Conservation (phyloP, 2,113 vertebrate genomes). For the Beaufortia kweichowensis region DNA sequence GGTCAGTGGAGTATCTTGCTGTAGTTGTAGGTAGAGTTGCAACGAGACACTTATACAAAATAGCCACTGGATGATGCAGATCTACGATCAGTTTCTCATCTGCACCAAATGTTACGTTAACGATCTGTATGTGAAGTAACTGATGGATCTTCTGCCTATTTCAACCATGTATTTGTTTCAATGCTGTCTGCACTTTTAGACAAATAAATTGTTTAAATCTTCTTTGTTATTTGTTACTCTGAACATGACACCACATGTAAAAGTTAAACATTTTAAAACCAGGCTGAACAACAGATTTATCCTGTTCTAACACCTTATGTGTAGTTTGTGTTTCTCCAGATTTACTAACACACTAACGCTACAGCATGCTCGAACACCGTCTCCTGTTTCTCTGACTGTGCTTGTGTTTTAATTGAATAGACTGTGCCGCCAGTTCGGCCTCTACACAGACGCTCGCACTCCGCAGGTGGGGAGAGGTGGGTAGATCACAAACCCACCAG, state of each 20-base stretch:
- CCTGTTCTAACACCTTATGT: too few species aligned
- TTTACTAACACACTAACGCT: constrained; percentile 29
- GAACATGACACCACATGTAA: background rate
- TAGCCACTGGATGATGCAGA: background rate
- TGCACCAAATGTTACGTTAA: background rate
- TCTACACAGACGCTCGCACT: constrained; percentile 83
- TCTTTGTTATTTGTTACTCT: constrained; percentile 4
- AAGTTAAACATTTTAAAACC: too few species aligned
- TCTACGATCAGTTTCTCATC: constrained; percentile 15
- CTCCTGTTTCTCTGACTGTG: constrained; percentile 51
- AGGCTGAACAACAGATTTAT: constrained; percentile 1
- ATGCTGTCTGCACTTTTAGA: constrained; percentile 38
- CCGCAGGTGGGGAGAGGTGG: constrained; percentile 89
- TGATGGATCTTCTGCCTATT: constrained; percentile 22
- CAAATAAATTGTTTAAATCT: constrained; percentile 37
- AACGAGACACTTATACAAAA: constrained; percentile 24
- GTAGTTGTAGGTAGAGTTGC: constrained; percentile 51
- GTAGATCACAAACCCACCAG: constrained; percentile 91
- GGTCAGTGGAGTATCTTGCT: constrained; percentile 78
- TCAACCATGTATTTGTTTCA: constrained; percentile 11
- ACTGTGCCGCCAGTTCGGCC: constrained; percentile 75
- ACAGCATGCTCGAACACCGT: background rate
- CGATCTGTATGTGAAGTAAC: constrained; percentile 8
- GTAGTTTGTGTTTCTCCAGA: background rate
- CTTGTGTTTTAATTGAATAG: constrained; percentile 72